Percentiles rank a stretch among this genome's conserved stretches.
These are phyloP conservation scores for Hydrophis major DNA, from an alignment of 2,797 vertebrate species.

Conservation along the genomic window DNA sequence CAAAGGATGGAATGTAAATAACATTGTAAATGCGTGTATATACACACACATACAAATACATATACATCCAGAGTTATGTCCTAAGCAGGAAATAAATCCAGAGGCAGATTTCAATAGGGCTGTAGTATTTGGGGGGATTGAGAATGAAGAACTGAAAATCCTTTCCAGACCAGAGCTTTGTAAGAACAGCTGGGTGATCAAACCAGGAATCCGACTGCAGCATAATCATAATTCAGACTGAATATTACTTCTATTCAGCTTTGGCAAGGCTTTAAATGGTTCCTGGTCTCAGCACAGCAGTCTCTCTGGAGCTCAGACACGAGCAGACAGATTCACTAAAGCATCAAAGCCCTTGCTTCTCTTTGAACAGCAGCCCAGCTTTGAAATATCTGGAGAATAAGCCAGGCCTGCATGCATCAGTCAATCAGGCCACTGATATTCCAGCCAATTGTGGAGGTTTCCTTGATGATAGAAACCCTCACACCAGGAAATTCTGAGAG, in stretches of 20 bases:
- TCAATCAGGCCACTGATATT: conserved; percentile 38
- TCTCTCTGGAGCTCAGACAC: neutral
- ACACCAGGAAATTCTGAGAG: conserved; percentile 35
- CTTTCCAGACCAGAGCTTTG: neutral
- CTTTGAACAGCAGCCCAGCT: neutral
- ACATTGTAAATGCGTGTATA: neutral
- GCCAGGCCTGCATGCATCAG: conserved; percentile 35
- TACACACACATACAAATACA: neutral
- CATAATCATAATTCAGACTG: neutral
- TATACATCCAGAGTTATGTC: neutral
- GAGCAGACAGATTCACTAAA: neutral
- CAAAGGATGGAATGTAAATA: neutral
- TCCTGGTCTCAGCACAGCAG: accelerated
- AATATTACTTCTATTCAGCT: neutral
- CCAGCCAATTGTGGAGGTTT: conserved; percentile 50
- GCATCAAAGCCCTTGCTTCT: neutral
- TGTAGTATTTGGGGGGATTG: neutral
- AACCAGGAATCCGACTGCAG: neutral
- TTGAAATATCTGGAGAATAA: neutral
- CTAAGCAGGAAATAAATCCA: neutral
- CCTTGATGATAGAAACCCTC: neutral
- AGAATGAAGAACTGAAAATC: neutral
- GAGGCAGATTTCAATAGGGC: neutral
- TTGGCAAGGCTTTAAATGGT: neutral
- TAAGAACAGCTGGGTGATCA: neutral